phyloP scores from a whole-genome alignment of 2,113 vertebrate species.

The Numida meleagris region DNA sequence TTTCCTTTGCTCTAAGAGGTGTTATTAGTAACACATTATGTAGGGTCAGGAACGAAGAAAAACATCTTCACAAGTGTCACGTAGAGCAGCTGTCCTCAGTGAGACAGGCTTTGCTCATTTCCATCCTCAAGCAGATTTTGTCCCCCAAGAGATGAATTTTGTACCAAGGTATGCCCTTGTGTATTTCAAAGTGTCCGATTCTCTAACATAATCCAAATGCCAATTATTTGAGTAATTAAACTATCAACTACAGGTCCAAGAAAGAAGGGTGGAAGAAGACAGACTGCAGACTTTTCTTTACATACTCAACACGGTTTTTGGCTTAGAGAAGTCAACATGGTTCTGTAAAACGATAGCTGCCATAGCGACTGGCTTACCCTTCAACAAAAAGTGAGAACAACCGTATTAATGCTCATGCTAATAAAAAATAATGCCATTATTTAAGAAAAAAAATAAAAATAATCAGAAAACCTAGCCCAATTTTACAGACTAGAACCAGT shows the following conservation, averaged over 20 bases:
- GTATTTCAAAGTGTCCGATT: background rate
- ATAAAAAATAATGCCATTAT: background rate
- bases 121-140: background rate
- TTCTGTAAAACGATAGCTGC: slow-evolving; percentile 7
- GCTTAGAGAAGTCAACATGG: slow-evolving; percentile 10
- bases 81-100: background rate
- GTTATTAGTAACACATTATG: background rate
- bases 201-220: background rate
- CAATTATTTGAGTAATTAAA: background rate
- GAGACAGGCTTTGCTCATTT: background rate
- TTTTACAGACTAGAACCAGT: background rate
- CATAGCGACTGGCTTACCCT: background rate
- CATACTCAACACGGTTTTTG: slow-evolving; percentile 10
- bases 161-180: background rate
- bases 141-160: background rate
- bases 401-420: background rate
- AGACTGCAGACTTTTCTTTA: background rate
- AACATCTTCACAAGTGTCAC: background rate
- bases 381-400: background rate
- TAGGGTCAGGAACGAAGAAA: background rate
- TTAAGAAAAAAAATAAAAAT: background rate
- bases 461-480: background rate
- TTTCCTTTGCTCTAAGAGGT: background rate
- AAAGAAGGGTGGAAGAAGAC: background rate
- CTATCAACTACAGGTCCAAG: background rate